phyloP scores from a whole-genome alignment of 2,888 invertebrate species.

The Agonum fuliginosum region DNA sequence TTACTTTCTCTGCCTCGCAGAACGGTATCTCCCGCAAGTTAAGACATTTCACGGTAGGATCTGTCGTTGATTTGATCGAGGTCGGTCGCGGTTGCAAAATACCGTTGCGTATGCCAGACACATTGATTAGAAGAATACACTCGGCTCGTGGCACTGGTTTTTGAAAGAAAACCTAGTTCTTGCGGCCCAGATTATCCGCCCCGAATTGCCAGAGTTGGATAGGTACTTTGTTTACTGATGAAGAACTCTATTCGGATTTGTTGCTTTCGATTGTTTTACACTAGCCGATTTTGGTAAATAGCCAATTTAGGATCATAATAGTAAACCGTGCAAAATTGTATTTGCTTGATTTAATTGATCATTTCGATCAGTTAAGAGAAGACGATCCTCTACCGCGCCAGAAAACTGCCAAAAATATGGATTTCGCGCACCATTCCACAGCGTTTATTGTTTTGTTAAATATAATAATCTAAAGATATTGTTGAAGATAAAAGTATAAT shows the following conservation, averaged over 20 bases:
- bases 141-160: slow-evolving; percentile 24
- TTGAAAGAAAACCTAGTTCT: slow-evolving; percentile 40
- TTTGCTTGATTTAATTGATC: no score
- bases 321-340: no score
- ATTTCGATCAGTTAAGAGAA: no score
- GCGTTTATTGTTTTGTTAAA: no score
- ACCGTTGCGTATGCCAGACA: slow-evolving; percentile 67
- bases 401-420: no score
- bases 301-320: no score
- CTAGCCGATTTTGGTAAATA: no score
- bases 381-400: no score
- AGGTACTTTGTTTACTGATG: not conserved
- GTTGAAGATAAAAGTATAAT: no score
- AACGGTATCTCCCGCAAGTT: slow-evolving; percentile 34
- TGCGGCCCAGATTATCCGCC: slow-evolving; percentile 18
- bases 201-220: not conserved
- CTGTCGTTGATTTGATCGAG: slow-evolving; percentile 60
- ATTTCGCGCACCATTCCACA: no score
- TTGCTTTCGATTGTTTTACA: no score
- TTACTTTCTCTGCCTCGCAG: slow-evolving; percentile 48
- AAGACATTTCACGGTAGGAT: slow-evolving; percentile 28
- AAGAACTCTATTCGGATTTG: not conserved
- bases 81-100: slow-evolving; percentile 66
- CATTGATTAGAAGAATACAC: slow-evolving; percentile 56
- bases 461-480: no score